These are phyloP conservation scores for Agrilus cyanescens DNA, from an alignment of 2,888 invertebrate species.

Conservation along the genomic window DNA sequence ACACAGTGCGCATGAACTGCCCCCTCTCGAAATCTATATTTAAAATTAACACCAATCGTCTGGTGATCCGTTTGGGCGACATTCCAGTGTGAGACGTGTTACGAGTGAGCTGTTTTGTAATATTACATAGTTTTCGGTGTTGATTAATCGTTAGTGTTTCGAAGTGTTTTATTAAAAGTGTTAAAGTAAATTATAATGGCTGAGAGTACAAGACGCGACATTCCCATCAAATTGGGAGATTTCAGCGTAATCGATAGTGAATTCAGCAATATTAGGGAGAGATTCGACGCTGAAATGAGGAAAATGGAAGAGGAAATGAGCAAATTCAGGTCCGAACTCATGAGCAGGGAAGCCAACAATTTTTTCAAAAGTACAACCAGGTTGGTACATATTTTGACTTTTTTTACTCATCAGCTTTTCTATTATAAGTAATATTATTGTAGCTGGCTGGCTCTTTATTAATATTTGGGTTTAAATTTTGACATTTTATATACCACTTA, in stretches of 20 bases:
- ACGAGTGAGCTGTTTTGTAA: too few relatives aligned
- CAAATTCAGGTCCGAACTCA: conserved; percentile 82
- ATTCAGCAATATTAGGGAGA: conserved; percentile 89
- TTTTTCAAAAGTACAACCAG: conserved; percentile 84
- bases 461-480: not conserved
- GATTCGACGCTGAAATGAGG: conserved; percentile 93
- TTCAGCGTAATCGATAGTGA: conserved; percentile 94
- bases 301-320: conserved; percentile 99
- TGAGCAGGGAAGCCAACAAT: conserved; percentile 85
- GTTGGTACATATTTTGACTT: conserved; percentile 37
- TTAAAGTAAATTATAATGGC: conserved; percentile 47
- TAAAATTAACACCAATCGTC: too few relatives aligned
- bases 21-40: too few relatives aligned
- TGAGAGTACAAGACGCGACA: conserved; percentile 75
- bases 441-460: not conserved
- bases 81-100: too few relatives aligned
- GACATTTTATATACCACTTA: not conserved
- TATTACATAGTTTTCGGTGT: too few relatives aligned
- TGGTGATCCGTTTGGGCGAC: too few relatives aligned
- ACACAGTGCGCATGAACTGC: too few relatives aligned
- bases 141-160: too few relatives aligned
- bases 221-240: conserved; percentile 88
- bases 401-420: too few relatives aligned
- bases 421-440: not conserved
- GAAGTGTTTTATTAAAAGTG: conserved; percentile 1